Conservation (phyloP, 2,888 invertebrate species). For the Dascillus cervinus region DNA sequence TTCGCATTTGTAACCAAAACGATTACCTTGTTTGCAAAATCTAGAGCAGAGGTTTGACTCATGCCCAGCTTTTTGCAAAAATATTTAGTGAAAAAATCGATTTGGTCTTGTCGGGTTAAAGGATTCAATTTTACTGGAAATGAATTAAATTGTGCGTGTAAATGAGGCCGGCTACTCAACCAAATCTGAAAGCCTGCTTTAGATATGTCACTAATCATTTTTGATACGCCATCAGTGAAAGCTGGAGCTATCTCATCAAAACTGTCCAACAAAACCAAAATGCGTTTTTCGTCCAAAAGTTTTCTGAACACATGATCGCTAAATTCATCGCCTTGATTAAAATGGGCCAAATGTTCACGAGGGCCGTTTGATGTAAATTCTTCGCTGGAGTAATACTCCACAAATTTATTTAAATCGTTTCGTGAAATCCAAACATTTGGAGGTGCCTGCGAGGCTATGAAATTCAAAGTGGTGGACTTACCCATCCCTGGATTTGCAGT, state of each 20-base stretch:
- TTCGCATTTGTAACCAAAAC: background rate
- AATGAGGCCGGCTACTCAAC: constrained; percentile 6
- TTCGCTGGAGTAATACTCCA: constrained; percentile 1
- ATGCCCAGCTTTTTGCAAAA: too few relatives aligned
- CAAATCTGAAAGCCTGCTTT: constrained; percentile 1
- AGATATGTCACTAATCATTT: constrained; percentile 1
- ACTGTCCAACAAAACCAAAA: constrained; percentile 6
- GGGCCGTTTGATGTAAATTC: background rate
- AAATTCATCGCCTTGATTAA: background rate
- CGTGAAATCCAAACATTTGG: constrained; percentile 2
- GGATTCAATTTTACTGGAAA: too few relatives aligned
- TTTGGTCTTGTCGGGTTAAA: constrained; percentile 1
- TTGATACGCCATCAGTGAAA: constrained; percentile 3
- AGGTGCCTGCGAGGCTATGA: background rate
- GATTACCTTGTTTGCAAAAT: constrained; percentile 1
- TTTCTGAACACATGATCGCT: background rate
- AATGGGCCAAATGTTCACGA: background rate
- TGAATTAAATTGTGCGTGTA: constrained; percentile 1
- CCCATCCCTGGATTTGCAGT: constrained; percentile 7
- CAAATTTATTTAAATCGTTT: constrained; percentile 3
- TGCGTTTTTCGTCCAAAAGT: constrained; percentile 1
- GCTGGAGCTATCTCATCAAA: constrained; percentile 7
- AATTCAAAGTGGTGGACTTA: constrained; percentile 4
- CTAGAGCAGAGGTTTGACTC: background rate
- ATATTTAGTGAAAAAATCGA: constrained; percentile 4